Percentiles rank a stretch among this genome's conserved stretches.
Evolutionary conservation across 2,888 invertebrate species (phyloP).

Genomic region (Halictus ligatus): DNA sequence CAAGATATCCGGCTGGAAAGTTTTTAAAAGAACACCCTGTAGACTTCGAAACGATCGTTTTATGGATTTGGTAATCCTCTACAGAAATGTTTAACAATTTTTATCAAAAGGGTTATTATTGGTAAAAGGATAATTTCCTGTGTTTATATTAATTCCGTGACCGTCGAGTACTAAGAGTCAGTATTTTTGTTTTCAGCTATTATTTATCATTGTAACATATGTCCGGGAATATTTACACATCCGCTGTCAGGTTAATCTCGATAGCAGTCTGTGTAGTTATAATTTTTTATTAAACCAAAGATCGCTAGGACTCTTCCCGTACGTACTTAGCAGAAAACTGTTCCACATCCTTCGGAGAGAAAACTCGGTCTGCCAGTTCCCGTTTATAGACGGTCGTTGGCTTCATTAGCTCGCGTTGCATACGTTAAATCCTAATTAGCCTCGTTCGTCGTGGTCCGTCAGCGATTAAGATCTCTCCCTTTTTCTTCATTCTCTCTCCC

Average conservation of each 20-base stretch:
- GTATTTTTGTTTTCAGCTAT: not conserved
- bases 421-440: slow-evolving; percentile 74
- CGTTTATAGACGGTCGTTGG: slow-evolving; percentile 60
- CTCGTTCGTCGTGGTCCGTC: slow-evolving; percentile 58
- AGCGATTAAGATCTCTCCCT: slow-evolving; percentile 57
- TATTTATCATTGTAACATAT: not conserved
- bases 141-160: no score
- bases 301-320: not conserved
- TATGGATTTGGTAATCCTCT: no score
- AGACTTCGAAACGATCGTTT: no score
- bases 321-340: slow-evolving; percentile 32
- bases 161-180: not conserved
- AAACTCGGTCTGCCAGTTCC: slow-evolving; percentile 41
- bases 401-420: slow-evolving; percentile 68
- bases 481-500: slow-evolving; percentile 22
- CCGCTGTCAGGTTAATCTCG: not conserved
- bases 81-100: no score
- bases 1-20: no score
- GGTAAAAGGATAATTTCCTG: no score
- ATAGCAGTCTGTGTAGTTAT: not conserved
- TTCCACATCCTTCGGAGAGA: slow-evolving; percentile 48
- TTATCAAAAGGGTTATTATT: no score
- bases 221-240: not conserved
- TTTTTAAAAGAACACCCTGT: no score
- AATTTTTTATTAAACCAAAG: not conserved